Base-by-base conservation (phyloP, 2,113 vertebrate genomes). In the Eublepharis macularius region DNA sequence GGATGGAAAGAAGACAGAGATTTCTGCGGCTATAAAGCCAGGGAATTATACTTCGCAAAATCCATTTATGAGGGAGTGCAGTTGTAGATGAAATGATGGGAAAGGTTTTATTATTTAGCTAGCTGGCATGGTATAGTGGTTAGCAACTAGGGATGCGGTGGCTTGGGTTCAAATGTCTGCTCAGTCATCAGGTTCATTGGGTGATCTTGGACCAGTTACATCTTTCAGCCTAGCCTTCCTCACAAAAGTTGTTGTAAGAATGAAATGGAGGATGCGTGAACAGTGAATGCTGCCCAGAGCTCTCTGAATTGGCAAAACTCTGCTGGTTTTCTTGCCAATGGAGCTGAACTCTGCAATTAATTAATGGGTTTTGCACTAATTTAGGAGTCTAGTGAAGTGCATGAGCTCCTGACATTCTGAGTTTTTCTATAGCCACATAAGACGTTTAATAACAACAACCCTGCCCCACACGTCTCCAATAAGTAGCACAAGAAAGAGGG, bases 11-110 rank as follows among this genome's bases (percentile, higher is more conserved):
- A 65, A 77, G 74, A 29, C 66, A 87, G 41, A 69, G 45, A 34
- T 73, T 63, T 79, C 68, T 39, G 32, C 32, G 26, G 0, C 1
- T 76, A 65, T 32, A 81, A 86, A 76, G 0, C 84, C 8, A 12
- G 10, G 39, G 82, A 85, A 80, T 60, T 51, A 29, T 84, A 78
- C 21, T 89, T 83, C 86, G 14, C 26, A 76, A 49, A 86, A 72
- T 8, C 2, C 5, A 77, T 76, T 41, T 11, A 39, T 72, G 41
- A 78, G 39, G 12, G 86, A 89, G 83, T 43, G 2, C 82, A 43
- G 14, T 57, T 81, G 82, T 81, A 81, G 2, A 36, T 26, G 13
- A 45, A 85, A 70, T 41, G 36, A 60, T 32, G 32, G 19, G 10
- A 0, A 65, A 47, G 29, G 24, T 89, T 90, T 76, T n/a, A 0